Conservation (phyloP, 2,797 vertebrate species). For the Xiphophorus birchmanni region DNA sequence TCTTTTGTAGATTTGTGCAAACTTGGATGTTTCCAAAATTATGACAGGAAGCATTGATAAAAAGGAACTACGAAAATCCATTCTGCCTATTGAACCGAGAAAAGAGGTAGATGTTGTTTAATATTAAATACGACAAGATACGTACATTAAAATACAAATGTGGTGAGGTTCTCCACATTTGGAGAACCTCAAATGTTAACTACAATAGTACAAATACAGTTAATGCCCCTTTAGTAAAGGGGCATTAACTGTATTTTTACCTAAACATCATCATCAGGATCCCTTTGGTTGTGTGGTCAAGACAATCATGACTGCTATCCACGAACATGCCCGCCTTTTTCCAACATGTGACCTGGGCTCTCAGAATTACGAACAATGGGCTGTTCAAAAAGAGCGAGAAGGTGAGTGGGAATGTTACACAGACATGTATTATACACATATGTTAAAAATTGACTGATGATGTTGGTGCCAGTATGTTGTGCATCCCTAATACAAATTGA, state of each 20-base stretch:
- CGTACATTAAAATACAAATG: not conserved
- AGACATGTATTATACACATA: no score
- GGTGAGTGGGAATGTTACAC: conserved; percentile 74
- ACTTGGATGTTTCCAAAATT: conserved; percentile 90
- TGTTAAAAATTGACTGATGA: no score
- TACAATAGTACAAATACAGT: no score
- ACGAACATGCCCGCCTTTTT: conserved; percentile 81
- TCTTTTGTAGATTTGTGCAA: conserved; percentile 92
- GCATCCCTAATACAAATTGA: not conserved
- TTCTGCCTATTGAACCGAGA: conserved; percentile 83
- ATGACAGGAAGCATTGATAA: conserved; percentile 85
- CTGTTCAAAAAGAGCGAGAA: conserved; percentile 86
- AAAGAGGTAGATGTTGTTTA: conserved; percentile 75
- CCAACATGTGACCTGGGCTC: conserved; percentile 87
- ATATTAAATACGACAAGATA: no score
- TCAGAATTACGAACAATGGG: conserved; percentile 95
- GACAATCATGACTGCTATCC: conserved; percentile 90
- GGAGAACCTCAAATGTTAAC: no score
- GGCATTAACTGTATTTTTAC: not conserved
- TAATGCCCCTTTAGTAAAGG: not conserved
- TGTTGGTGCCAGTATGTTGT: no score
- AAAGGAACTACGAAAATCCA: conserved; percentile 85
- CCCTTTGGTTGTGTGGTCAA: conserved; percentile 91
- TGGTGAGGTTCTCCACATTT: not conserved
- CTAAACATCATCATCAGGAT: conserved; percentile 81